Percentiles rank a stretch among this genome's conserved stretches.
These are phyloP conservation scores for Misgurnus anguillicaudatus DNA, from an alignment of 2,113 vertebrate genomes.

Conservation along the genomic window DNA sequence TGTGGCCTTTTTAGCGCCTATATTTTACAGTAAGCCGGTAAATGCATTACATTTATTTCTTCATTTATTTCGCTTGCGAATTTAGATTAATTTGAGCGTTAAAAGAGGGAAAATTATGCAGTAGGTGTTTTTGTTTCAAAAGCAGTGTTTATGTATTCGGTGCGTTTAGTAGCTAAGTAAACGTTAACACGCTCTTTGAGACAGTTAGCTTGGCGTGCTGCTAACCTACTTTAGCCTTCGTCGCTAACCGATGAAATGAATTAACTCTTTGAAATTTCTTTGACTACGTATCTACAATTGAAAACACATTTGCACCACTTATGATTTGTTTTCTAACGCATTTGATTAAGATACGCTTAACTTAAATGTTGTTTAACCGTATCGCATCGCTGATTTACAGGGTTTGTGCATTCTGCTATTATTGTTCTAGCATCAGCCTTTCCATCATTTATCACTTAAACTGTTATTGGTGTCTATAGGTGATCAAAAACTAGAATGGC, in stretches of 20 bases:
- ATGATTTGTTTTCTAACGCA: background rate
- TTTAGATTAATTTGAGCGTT: background rate
- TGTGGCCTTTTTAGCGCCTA: constrained; percentile 33
- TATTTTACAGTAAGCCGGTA: constrained; percentile 49
- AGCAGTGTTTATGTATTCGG: background rate
- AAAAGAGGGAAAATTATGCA: too few relatives aligned
- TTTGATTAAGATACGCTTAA: background rate
- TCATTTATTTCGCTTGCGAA: background rate
- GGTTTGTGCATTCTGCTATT: background rate
- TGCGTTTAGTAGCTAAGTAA: background rate
- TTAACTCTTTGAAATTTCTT: background rate
- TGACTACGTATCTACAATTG: background rate
- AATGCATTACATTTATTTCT: background rate
- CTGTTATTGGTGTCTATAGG: background rate
- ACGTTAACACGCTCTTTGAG: background rate
- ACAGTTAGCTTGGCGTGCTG: constrained; percentile 7
- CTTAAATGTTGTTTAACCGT: too few relatives aligned
- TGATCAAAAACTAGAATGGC: constrained; percentile 40
- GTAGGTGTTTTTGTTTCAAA: background rate
- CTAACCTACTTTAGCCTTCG: background rate
- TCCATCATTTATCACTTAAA: too few relatives aligned
- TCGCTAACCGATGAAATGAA: background rate
- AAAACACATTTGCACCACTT: background rate
- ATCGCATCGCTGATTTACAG: background rate
- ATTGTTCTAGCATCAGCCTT: background rate